Conservation (phyloP, 2,113 vertebrate species). For the Malurus cyaneus region DNA sequence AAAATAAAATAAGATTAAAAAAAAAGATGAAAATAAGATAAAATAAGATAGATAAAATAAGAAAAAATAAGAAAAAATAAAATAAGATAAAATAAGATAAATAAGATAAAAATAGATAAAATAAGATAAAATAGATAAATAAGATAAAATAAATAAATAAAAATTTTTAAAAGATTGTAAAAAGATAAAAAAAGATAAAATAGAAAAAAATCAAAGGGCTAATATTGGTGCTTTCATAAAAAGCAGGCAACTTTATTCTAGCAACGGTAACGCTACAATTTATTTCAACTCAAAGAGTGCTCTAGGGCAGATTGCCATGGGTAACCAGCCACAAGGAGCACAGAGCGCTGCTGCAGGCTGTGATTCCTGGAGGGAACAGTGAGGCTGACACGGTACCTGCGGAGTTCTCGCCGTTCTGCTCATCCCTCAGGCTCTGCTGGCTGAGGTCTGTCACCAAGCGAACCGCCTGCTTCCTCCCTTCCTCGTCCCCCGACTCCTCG, state of each 20-base stretch:
- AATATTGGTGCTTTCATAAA: neutral
- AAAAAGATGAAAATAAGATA: too few species aligned
- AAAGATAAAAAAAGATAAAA: too few species aligned
- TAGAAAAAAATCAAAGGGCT: neutral
- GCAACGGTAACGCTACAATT: accelerated
- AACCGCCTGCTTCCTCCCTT: slow-evolving; percentile 81
- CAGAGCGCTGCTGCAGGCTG: accelerated
- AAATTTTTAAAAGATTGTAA: too few species aligned
- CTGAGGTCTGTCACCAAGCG: slow-evolving; percentile 83
- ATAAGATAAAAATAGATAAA: too few species aligned
- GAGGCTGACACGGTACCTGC: slow-evolving; percentile 17
- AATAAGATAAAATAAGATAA: too few species aligned
- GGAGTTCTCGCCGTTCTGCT: slow-evolving; percentile 60
- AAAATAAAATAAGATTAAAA: neutral
- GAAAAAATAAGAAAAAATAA: too few species aligned
- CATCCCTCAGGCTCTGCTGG: slow-evolving; percentile 74
- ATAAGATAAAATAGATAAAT: too few species aligned
- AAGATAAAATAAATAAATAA: too few species aligned
- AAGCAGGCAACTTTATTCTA: neutral
- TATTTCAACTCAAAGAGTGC: neutral
- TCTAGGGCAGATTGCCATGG: accelerated
- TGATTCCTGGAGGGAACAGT: accelerated
- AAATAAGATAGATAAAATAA: too few species aligned
- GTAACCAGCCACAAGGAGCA: neutral
- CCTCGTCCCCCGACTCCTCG: slow-evolving; percentile 95